Evolutionary conservation across 2,888 invertebrate species (phyloP).

Genomic region (Cheilosia grossa): DNA sequence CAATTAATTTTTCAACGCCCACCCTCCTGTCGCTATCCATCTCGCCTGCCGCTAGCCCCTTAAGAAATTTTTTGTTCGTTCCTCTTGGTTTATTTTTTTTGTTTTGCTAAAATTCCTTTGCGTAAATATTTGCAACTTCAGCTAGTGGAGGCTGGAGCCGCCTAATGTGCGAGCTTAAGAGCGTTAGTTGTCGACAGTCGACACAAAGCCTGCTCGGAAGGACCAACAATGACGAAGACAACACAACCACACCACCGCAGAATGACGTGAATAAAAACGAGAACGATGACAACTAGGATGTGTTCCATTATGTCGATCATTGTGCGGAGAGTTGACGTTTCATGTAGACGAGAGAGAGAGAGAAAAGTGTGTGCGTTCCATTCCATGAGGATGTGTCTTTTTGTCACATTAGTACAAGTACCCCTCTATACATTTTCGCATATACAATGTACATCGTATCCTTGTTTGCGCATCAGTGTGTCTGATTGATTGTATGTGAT

Average conservation of each 20-base stretch:
- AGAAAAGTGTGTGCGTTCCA: slow-evolving; percentile 41
- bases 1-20: slow-evolving; percentile 69
- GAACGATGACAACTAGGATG: slow-evolving; percentile 31
- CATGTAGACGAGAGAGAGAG: slow-evolving; percentile 31
- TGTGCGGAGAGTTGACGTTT: slow-evolving; percentile 56
- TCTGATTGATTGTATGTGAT: slow-evolving; percentile 75
- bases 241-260: slow-evolving; percentile 3
- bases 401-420: slow-evolving; percentile 63
- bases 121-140: slow-evolving; percentile 64
- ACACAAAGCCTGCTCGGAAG: slow-evolving; percentile 32
- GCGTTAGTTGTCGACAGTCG: slow-evolving; percentile 35
- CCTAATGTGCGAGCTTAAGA: slow-evolving; percentile 58
- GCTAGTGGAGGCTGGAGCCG: slow-evolving; percentile 25
- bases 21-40: slow-evolving; percentile 1
- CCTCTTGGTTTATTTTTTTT: neutral
- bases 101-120: slow-evolving; percentile 38
- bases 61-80: neutral
- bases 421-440: slow-evolving; percentile 4
- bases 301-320: slow-evolving; percentile 65
- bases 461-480: slow-evolving; percentile 62
- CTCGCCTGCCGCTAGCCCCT: neutral
- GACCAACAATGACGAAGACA: slow-evolving; percentile 27
- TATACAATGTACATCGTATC: slow-evolving; percentile 6
- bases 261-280: neutral
- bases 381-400: slow-evolving; percentile 64